These are phyloP conservation scores for Brachyptera risi DNA, from an alignment of 2,888 invertebrate species.

Conservation along the genomic window DNA sequence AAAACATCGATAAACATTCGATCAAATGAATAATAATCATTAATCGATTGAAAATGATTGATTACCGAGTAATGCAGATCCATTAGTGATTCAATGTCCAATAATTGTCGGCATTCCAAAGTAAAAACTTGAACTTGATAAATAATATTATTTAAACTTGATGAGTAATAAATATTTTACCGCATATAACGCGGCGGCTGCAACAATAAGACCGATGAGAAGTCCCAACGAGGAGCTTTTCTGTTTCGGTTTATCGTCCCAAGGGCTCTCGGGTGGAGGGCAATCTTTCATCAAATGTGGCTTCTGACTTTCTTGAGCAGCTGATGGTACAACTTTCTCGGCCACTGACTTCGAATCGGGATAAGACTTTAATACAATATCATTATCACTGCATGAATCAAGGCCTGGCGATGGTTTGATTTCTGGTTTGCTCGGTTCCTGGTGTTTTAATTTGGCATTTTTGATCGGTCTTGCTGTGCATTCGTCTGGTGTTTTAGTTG, in stretches of 20 bases:
- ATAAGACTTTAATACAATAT: neutral
- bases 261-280: slow-evolving; percentile 12
- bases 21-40: too few species aligned
- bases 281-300: slow-evolving; percentile 19
- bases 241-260: slow-evolving; percentile 6
- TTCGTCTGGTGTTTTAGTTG: slow-evolving; percentile 41
- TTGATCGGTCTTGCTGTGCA: slow-evolving; percentile 32
- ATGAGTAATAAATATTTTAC: slow-evolving; percentile 39
- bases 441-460: too few species aligned
- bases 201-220: slow-evolving; percentile 43
- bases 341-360: neutral
- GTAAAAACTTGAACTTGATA: neutral
- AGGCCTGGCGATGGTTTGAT: slow-evolving; percentile 28
- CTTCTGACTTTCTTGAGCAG: slow-evolving; percentile 11
- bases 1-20: too few species aligned
- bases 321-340: slow-evolving; percentile 2
- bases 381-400: neutral
- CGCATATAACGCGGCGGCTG: slow-evolving; percentile 47
- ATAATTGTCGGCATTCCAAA: neutral
- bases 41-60: too few species aligned
- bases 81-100: too few species aligned
- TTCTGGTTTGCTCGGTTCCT: too few species aligned
- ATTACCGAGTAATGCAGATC: too few species aligned
- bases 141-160: neutral
- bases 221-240: neutral